These are phyloP conservation scores for Rhagoletis pomonella DNA, from an alignment of 1,140 invertebrate genomes.

Conservation along the genomic window DNA sequence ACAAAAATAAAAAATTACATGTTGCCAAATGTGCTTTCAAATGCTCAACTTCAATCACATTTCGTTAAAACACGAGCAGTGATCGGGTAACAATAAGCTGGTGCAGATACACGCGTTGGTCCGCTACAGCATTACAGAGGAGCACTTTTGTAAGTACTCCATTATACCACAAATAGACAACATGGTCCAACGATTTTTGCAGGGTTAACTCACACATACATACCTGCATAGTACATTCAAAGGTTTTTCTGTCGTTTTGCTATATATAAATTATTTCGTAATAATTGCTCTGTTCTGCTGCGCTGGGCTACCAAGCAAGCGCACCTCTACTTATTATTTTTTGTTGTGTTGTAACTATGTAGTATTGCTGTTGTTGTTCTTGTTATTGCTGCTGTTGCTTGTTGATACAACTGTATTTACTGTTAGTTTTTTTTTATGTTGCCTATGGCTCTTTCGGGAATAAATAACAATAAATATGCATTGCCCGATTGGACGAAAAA, in stretches of 20 bases:
- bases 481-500: background rate
- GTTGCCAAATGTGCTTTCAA: too few species aligned
- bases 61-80: too few species aligned
- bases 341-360: background rate
- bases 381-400: background rate
- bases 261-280: conserved; percentile 14
- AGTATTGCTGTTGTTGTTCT: background rate
- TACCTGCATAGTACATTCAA: background rate
- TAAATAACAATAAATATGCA: conserved; percentile 39
- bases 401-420: conserved; percentile 24
- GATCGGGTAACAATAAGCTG: background rate
- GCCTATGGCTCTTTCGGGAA: conserved; percentile 26
- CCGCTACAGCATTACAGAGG: background rate
- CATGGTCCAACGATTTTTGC: too few species aligned
- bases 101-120: too few species aligned
- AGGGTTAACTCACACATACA: background rate
- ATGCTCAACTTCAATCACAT: too few species aligned
- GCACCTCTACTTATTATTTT: too few species aligned
- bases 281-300: conserved; percentile 10
- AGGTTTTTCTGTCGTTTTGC: background rate
- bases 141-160: background rate
- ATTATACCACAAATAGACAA: background rate
- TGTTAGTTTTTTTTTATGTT: background rate
- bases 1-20: too few species aligned
- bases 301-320: background rate